These are phyloP conservation scores for Drosophila virilis DNA, from an alignment of 1,140 invertebrate species.

Conservation along the genomic window DNA sequence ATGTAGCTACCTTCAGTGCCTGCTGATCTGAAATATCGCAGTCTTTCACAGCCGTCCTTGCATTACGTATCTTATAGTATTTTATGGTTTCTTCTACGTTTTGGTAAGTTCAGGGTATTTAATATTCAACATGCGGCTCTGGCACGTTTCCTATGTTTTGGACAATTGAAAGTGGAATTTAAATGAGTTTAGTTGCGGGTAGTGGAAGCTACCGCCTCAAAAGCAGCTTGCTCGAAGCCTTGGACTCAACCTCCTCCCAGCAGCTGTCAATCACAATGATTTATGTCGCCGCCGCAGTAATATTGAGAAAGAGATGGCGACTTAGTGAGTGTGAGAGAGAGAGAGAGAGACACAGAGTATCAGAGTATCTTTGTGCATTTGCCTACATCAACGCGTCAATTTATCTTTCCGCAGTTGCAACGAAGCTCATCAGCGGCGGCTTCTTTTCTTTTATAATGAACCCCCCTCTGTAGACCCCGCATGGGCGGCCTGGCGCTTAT, in stretches of 20 bases:
- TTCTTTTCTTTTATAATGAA: constrained; percentile 77
- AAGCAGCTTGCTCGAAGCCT: constrained; percentile 8
- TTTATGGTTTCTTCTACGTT: too few relatives aligned
- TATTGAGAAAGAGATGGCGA: constrained; percentile 27
- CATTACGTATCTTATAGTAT: too few relatives aligned
- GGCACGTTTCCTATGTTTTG: constrained; percentile 50
- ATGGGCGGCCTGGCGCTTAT: constrained; percentile 53
- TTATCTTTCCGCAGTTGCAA: constrained; percentile 82
- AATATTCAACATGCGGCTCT: too few relatives aligned
- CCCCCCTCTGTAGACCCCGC: neutral
- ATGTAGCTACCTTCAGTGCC: too few relatives aligned
- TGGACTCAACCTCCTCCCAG: constrained; percentile 48
- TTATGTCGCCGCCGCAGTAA: constrained; percentile 73
- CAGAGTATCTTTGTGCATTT: constrained; percentile 74
- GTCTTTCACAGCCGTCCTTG: too few relatives aligned
- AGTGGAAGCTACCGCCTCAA: constrained; percentile 39
- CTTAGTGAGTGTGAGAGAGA: constrained; percentile 7
- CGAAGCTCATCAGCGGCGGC: constrained; percentile 78
- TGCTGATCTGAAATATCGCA: too few relatives aligned
- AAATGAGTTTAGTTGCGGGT: constrained; percentile 81
- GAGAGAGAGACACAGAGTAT: constrained; percentile 19
- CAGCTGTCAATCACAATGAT: constrained; percentile 84
- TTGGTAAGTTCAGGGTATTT: constrained; percentile 11
- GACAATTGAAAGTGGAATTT: constrained; percentile 80
- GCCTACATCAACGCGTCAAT: constrained; percentile 78